phyloP scores from a whole-genome alignment of 2,888 invertebrate genomes.

The Melieria crassipennis region DNA sequence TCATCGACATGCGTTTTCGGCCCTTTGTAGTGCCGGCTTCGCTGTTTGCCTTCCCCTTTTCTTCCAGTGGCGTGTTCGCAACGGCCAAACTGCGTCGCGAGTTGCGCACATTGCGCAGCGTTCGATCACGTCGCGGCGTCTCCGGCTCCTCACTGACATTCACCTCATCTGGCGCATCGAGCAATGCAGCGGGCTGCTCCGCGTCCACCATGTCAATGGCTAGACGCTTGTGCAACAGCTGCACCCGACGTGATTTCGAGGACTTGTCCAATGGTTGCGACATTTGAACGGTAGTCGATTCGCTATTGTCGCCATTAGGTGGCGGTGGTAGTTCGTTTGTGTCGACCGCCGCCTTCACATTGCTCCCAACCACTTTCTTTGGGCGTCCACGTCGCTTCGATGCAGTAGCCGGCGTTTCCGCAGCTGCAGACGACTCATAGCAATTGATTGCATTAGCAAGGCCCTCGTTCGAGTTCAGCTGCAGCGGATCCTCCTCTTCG shows the following conservation, averaged over 20 bases:
- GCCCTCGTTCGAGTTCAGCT: constrained; percentile 53
- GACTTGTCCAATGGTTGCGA: constrained; percentile 32
- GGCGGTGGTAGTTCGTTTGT: background rate
- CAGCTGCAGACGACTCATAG: background rate
- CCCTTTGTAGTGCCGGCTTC: constrained; percentile 3
- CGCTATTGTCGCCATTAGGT: constrained; percentile 15
- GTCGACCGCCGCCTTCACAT: background rate
- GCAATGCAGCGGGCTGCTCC: constrained; percentile 44
- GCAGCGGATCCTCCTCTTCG: constrained; percentile 52
- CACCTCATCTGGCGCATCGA: constrained; percentile 23
- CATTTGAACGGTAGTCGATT: no score
- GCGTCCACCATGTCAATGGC: constrained; percentile 62
- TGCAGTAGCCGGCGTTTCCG: constrained; percentile 9
- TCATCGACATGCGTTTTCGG: constrained; percentile 11
- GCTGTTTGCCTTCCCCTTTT: background rate
- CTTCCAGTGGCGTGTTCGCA: background rate
- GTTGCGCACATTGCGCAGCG: constrained; percentile 53
- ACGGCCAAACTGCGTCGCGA: constrained; percentile 54
- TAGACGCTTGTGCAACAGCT: constrained; percentile 58
- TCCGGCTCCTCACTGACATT: constrained; percentile 37
- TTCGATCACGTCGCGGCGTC: constrained; percentile 43
- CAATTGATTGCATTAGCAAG: constrained; percentile 35
- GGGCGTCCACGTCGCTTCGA: constrained; percentile 66
- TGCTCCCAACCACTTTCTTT: constrained; percentile 57
- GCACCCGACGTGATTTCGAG: constrained; percentile 59